A percentile compares a stretch with the other conserved stretches of the same genome.
These are phyloP conservation scores for Sylvilagus bachmani DNA, from an alignment of 2,113 vertebrate species.

Conservation along the genomic window DNA sequence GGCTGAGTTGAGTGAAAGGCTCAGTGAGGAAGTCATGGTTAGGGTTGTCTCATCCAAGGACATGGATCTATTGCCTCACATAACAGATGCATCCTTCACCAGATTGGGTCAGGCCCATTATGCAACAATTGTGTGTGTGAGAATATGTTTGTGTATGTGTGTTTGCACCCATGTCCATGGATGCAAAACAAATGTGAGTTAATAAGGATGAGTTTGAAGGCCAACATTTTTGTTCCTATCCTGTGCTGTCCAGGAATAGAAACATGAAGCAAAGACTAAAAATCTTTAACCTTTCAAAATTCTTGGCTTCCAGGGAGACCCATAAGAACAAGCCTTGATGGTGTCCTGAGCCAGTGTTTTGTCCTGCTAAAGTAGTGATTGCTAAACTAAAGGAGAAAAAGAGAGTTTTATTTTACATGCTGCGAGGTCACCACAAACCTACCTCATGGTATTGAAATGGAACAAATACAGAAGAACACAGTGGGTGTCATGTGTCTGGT, in stretches of 20 bases:
- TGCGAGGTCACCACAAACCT: neutral
- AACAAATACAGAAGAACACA: constrained; percentile 88
- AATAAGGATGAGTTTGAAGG: neutral
- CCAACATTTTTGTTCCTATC: neutral
- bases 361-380: no score
- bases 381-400: no score
- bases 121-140: neutral
- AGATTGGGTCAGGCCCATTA: neutral
- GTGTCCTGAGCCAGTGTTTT: constrained; percentile 60
- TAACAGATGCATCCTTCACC: neutral
- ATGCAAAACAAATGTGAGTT: neutral
- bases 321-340: neutral
- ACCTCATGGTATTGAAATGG: constrained; percentile 80
- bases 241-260: no score
- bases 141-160: neutral
- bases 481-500: constrained; percentile 76
- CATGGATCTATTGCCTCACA: neutral
- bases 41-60: neutral
- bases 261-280: no score
- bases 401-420: no score
- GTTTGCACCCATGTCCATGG: no score
- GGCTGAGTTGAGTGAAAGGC: neutral
- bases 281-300: no score
- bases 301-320: no score
- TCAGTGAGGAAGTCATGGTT: neutral